Conservation (phyloP, 2,888 invertebrate species). For the Pterostichus niger region DNA sequence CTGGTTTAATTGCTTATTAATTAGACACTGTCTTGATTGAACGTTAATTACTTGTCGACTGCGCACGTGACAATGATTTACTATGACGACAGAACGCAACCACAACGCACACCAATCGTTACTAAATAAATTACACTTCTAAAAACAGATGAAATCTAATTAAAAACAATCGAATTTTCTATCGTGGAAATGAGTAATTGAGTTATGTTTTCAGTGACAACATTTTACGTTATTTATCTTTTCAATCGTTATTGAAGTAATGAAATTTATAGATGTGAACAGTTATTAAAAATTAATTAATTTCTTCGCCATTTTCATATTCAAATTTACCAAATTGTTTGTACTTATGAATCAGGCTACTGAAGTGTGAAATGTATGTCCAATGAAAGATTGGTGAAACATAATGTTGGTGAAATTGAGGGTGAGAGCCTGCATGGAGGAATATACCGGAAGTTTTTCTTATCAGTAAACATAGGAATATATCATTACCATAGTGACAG, state of each 20-base stretch:
- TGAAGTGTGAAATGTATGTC: no score
- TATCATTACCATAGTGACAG: no score
- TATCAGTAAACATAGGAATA: no score
- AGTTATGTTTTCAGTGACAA: slow-evolving; percentile 10
- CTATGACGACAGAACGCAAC: slow-evolving; percentile 28
- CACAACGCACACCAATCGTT: slow-evolving; percentile 18
- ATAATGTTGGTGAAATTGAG: no score
- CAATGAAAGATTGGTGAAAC: no score
- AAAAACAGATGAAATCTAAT: slow-evolving; percentile 16
- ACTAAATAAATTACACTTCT: slow-evolving; percentile 29
- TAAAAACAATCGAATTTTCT: slow-evolving; percentile 15
- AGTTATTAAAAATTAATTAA: neutral
- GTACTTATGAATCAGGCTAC: no score
- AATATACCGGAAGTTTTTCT: no score
- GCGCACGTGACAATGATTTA: slow-evolving; percentile 24
- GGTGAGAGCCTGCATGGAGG: no score
- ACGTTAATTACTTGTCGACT: slow-evolving; percentile 31
- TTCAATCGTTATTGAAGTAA: neutral
- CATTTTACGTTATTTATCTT: slow-evolving; percentile 30
- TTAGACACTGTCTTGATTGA: slow-evolving; percentile 48
- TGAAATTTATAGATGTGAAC: neutral
- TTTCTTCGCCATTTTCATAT: no score
- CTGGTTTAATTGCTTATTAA: slow-evolving; percentile 44
- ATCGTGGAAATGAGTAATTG: slow-evolving; percentile 12
- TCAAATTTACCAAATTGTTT: no score